Evolutionary conservation across 2,797 vertebrate species (phyloP).

Genomic region (Coregonus ussuriensis): DNA sequence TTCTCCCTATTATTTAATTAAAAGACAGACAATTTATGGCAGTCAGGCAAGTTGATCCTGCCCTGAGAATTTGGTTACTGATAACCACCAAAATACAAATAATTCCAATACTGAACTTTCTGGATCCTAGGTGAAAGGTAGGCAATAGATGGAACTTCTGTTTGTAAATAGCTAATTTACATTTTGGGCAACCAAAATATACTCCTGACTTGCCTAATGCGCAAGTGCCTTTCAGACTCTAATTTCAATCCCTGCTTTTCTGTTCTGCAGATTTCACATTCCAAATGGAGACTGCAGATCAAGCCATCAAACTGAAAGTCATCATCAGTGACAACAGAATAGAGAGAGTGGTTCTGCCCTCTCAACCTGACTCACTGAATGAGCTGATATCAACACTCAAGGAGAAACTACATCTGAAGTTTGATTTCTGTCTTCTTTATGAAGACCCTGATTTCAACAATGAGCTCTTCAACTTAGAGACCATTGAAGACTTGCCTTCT

Average conservation of each 20-base stretch:
- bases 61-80: no score
- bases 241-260: background rate
- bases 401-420: background rate
- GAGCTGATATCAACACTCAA: conserved; percentile 8
- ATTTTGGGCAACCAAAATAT: no score
- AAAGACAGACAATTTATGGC: no score
- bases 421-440: background rate
- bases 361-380: background rate
- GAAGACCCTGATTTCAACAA: conserved; percentile 2
- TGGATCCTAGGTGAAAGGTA: no score
- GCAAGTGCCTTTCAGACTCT: no score
- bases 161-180: no score
- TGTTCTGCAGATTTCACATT: conserved; percentile 2
- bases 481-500: background rate
- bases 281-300: background rate
- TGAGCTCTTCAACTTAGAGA: background rate
- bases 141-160: no score
- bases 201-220: no score
- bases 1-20: no score
- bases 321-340: background rate
- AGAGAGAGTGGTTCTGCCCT: background rate
- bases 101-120: no score
- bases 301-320: background rate
- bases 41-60: no score
- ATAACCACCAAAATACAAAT: no score